phyloP scores from a whole-genome alignment of 2,888 invertebrate genomes.

The Microplitis manilae region DNA sequence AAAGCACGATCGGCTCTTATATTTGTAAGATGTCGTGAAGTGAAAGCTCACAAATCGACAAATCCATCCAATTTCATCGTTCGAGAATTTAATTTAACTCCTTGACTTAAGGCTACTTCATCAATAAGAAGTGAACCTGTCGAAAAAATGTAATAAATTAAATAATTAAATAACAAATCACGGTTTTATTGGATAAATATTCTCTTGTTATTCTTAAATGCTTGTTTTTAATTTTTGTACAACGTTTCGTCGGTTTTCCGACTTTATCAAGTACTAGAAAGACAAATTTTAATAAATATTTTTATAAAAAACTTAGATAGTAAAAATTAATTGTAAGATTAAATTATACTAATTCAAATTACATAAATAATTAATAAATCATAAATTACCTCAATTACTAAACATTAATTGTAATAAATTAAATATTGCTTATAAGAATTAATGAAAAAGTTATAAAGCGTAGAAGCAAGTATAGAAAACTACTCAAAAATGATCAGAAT shows the following conservation, averaged over 20 bases:
- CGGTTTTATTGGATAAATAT: no score
- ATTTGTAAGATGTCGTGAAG: constrained; percentile 44
- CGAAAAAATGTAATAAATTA: neutral
- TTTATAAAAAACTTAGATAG: no score
- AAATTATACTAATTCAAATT: no score
- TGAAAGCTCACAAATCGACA: constrained; percentile 52
- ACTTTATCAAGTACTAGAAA: no score
- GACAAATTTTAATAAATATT: no score
- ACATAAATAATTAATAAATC: no score
- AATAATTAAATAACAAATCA: neutral
- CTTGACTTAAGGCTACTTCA: constrained; percentile 53
- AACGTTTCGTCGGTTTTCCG: no score
- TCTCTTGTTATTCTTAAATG: no score
- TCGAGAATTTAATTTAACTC: constrained; percentile 46
- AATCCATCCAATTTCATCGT: constrained; percentile 49
- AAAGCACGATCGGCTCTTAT: constrained; percentile 55
- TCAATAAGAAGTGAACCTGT: constrained; percentile 49
- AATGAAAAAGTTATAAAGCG: neutral
- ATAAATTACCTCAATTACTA: no score
- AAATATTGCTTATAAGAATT: neutral
- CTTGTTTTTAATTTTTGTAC: no score
- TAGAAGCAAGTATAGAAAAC: neutral
- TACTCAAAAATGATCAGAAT: neutral
- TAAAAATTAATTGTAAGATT: no score
- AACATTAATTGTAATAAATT: no score